phyloP scores from a whole-genome alignment of 2,113 vertebrate genomes.

The cat (Felis catus) region DNA sequence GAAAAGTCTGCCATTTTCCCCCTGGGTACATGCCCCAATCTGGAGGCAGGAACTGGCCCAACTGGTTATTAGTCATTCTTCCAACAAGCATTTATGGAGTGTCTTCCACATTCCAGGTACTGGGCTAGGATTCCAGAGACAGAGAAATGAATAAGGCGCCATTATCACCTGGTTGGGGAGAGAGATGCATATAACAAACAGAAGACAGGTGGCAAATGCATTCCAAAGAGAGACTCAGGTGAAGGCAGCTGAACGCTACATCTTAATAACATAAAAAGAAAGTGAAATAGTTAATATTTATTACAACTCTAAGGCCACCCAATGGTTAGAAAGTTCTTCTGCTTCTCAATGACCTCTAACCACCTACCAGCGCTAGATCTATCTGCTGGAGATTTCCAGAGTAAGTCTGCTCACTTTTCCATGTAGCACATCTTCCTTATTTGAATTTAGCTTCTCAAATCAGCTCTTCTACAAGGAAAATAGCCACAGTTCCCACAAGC shows the following conservation, averaged over 20 bases:
- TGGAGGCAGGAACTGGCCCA: neutral
- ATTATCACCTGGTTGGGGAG: neutral
- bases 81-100: neutral
- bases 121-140: neutral
- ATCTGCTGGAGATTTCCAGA: neutral
- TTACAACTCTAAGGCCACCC: neutral
- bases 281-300: neutral
- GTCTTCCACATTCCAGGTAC: neutral
- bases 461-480: neutral
- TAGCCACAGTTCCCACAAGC: neutral
- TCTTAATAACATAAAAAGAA: neutral
- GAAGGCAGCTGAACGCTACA: neutral
- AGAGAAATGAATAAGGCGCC: neutral
- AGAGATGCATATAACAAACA: neutral
- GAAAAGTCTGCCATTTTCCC: neutral
- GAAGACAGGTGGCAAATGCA: neutral
- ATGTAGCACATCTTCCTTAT: neutral
- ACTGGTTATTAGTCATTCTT: neutral
- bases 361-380: neutral
- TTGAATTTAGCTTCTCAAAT: neutral
- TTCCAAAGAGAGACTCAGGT: neutral
- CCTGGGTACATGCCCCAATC: no score
- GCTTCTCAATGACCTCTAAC: neutral
- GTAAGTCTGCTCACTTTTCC: neutral
- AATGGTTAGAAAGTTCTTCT: neutral